phyloP scores from a whole-genome alignment of 2,888 invertebrate genomes.

The Xylota segnis region DNA sequence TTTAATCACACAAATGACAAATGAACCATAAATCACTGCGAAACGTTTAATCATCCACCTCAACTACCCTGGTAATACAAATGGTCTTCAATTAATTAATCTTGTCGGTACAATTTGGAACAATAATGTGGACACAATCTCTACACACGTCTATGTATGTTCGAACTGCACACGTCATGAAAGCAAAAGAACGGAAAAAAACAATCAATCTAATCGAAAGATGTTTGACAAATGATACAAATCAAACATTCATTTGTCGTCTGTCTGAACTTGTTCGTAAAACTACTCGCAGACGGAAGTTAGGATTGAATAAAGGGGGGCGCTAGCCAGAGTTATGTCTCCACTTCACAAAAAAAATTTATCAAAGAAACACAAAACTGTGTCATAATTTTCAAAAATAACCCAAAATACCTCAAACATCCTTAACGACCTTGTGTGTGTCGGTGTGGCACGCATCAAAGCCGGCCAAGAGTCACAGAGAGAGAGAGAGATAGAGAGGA shows the following conservation, averaged over 20 bases:
- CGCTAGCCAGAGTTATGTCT: not conserved
- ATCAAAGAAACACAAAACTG: not conserved
- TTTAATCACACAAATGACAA: not conserved
- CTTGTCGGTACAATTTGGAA: conserved; percentile 21
- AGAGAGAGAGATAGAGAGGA: not conserved
- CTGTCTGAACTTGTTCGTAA: conserved; percentile 11
- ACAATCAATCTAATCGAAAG: not conserved
- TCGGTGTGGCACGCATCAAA: conserved; percentile 2
- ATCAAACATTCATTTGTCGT: conserved; percentile 26
- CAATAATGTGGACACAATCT: conserved; percentile 3
- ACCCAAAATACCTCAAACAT: not conserved
- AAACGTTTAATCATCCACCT: conserved; percentile 20
- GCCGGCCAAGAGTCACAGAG: too few species aligned
- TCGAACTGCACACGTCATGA: not conserved
- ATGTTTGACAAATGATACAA: conserved; percentile 44
- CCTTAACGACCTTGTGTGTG: conserved; percentile 41
- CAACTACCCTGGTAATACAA: conserved; percentile 13
- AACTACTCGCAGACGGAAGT: conserved; percentile 4
- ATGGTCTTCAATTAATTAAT: conserved; percentile 30
- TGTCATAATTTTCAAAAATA: conserved; percentile 20
- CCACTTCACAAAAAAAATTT: conserved; percentile 17
- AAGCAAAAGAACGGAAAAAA: not conserved
- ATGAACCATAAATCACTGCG: conserved; percentile 1
- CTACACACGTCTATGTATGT: not conserved
- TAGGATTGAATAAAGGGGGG: not conserved